Evolutionary conservation across 2,113 vertebrate species (phyloP).

Genomic region (Suncus etruscus): DNA sequence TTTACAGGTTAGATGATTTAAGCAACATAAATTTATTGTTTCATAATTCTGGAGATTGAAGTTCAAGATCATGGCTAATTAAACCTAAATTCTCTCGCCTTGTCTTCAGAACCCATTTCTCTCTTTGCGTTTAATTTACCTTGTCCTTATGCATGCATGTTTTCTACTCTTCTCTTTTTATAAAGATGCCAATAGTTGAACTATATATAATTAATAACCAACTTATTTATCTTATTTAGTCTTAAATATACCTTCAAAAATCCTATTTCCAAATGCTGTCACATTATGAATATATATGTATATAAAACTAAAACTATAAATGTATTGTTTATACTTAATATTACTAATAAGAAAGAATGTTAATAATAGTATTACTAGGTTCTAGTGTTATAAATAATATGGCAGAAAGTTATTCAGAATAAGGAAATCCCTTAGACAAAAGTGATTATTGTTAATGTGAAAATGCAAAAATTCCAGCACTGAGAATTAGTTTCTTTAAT

Average conservation of each 20-base stretch:
- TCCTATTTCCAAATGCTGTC: neutral
- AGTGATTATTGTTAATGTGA: neutral
- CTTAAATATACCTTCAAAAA: neutral
- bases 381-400: neutral
- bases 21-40: neutral
- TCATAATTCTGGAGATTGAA: neutral
- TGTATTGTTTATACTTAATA: neutral
- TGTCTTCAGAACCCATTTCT: neutral
- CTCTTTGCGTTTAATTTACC: neutral
- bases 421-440: neutral
- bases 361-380: neutral
- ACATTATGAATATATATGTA: neutral
- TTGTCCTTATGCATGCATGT: neutral
- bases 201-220: neutral
- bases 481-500: neutral
- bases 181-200: neutral
- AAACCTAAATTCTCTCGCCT: neutral
- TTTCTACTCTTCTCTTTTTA: neutral
- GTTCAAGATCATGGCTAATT: neutral
- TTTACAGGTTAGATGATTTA: neutral
- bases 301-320: neutral
- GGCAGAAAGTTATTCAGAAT: neutral
- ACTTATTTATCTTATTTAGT: neutral
- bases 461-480: conserved; percentile 15
- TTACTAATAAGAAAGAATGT: neutral